phyloP scores from a whole-genome alignment of 2,113 vertebrate genomes.

The Hemiscyllium ocellatum region DNA sequence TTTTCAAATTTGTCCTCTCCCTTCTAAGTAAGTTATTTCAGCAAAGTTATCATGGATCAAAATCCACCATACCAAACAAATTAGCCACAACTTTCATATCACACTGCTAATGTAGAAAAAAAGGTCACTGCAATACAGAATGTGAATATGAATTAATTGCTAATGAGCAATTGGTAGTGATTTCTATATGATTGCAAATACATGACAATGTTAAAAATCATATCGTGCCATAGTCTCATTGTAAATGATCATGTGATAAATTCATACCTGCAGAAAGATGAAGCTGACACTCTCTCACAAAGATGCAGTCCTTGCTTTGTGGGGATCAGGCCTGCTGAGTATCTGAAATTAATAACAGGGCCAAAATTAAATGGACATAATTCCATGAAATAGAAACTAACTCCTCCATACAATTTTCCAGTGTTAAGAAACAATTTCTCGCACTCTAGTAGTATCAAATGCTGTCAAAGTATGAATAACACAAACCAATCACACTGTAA shows the following conservation, averaged over 20 bases:
- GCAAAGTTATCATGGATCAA: neutral
- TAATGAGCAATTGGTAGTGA: neutral
- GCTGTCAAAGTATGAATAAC: neutral
- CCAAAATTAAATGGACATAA: neutral
- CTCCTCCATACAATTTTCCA: neutral
- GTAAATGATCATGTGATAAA: neutral
- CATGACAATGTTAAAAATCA: neutral
- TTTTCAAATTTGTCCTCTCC: neutral
- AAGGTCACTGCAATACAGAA: neutral
- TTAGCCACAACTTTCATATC: neutral
- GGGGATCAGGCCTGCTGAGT: conserved; percentile 69
- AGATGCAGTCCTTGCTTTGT: conserved; percentile 71
- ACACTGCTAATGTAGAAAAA: neutral
- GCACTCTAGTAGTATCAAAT: neutral
- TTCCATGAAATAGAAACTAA: neutral
- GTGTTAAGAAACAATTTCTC: neutral
- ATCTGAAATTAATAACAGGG: conserved; percentile 47
- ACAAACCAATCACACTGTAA: neutral
- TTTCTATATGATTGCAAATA: neutral
- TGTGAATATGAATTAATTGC: neutral
- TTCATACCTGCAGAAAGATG: conserved; percentile 74
- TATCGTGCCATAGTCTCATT: neutral
- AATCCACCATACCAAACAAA: neutral
- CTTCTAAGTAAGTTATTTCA: neutral
- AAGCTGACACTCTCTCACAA: conserved; percentile 76